Evolutionary conservation across 2,113 vertebrate species (phyloP).

Genomic region (Hepsetus odoe): DNA sequence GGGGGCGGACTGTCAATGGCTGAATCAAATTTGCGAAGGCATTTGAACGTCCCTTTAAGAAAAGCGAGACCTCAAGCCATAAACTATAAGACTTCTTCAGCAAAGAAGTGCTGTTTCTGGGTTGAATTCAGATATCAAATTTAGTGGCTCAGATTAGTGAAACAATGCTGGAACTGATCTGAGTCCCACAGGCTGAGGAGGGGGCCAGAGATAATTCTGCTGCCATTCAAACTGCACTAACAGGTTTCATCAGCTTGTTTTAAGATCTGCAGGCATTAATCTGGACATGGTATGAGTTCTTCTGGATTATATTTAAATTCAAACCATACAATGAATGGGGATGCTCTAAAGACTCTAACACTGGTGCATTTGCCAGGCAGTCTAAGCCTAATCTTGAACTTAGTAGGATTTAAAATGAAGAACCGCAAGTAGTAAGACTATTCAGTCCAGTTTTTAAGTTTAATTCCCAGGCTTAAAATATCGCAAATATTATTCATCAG

Average conservation of each 20-base stretch:
- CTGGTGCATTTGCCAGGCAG: constrained; percentile 2
- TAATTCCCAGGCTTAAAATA: too few relatives aligned
- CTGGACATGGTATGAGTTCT: constrained; percentile 17
- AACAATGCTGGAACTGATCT: background rate
- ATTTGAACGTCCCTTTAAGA: constrained; percentile 25
- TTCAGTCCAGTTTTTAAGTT: too few relatives aligned
- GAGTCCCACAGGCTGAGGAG: background rate
- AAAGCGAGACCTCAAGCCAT: background rate
- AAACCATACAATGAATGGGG: constrained; percentile 1
- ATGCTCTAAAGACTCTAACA: background rate
- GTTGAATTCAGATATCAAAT: constrained; percentile 1
- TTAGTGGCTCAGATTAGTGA: constrained; percentile 15
- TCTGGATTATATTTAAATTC: constrained; percentile 25
- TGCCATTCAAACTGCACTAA: constrained; percentile 14
- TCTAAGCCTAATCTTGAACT: background rate
- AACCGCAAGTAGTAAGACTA: background rate
- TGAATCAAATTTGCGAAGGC: constrained; percentile 36
- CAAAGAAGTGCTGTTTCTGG: background rate
- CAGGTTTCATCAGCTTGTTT: constrained; percentile 35
- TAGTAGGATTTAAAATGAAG: background rate
- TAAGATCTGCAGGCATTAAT: constrained; percentile 20
- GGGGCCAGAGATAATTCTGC: constrained; percentile 4
- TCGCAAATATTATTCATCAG: too few relatives aligned
- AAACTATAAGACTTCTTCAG: background rate
- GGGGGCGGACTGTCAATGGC: constrained; percentile 49